These are phyloP conservation scores for Eurytoma californica DNA, from an alignment of 2,888 invertebrate genomes.

Conservation along the genomic window DNA sequence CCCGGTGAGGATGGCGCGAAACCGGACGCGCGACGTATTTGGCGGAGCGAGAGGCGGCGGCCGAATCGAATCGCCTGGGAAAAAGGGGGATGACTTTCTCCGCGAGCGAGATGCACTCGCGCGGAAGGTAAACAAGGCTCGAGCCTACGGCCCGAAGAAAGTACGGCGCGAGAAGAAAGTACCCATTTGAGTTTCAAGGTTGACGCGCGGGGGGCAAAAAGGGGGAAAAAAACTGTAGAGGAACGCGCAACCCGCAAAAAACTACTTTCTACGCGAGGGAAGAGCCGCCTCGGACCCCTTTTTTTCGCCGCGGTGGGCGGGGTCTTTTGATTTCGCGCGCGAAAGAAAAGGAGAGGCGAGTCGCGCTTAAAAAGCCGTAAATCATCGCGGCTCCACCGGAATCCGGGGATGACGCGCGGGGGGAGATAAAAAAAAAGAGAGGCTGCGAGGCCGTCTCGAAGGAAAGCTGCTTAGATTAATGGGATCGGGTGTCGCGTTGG, in stretches of 20 bases:
- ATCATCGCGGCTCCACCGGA: constrained; percentile 11
- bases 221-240: background rate
- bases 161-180: constrained; percentile 57
- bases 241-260: constrained; percentile 5
- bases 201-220: constrained; percentile 1
- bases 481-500: constrained; percentile 46
- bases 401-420: constrained; percentile 3
- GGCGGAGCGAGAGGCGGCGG: constrained; percentile 51
- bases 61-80: constrained; percentile 52
- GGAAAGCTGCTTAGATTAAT: constrained; percentile 49
- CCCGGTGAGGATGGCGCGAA: constrained; percentile 15
- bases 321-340: constrained; percentile 32
- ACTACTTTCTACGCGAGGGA: constrained; percentile 35
- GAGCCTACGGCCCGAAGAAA: constrained; percentile 54
- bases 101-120: constrained; percentile 50
- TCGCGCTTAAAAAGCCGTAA: constrained; percentile 18
- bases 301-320: background rate
- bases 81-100: constrained; percentile 59
- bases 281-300: constrained; percentile 27
- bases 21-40: constrained; percentile 54
- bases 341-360: constrained; percentile 19
- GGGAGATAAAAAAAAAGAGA: constrained; percentile 6
- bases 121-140: constrained; percentile 55
- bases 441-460: constrained; percentile 17
- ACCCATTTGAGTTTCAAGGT: constrained; percentile 58